Evolutionary conservation across 2,888 invertebrate species (phyloP), one percentile per base, ranked within the genome.

Genomic region (Trissoscelio sp.): DNA sequence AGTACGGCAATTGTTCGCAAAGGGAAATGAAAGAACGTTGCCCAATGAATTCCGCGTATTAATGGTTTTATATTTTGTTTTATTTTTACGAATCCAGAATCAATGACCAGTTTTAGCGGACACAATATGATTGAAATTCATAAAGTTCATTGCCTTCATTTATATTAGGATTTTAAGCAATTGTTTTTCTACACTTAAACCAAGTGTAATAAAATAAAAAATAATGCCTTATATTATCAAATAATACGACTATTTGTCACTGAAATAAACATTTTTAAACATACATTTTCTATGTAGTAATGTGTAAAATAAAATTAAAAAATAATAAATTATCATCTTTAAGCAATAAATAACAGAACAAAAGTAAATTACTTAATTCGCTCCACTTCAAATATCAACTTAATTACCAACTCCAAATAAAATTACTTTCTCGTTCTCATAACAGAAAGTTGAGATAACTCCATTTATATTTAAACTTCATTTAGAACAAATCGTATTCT

Each of bases 391-490:
- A 60, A 44, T 44, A 42, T 62, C 28, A 62, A n/a, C n/a, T n/a
- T n/a, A n/a, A n/a, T 24, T 24, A 4, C 24, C 24, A 24, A 6
- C 24, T 24, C 24, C 24, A 24, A 34, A 46, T 18, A 24, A 34
- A 64, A 28, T 44, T 44, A 48, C 12, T 2, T 31, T n/a, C 60
- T 60, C 24, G 53, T 24, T 37, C 11, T 14, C 57, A 11, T 20
- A 60, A 44, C 14, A 24, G 55, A 67, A 67, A 53, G 16, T 12
- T 18, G n/a, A 67, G 24, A 42, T 42, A 42, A 28, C 11, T 51
- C 11, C n/a, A 28, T 53, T 67, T 12, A 42, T 28, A 24, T 58
- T 70, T 18, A 70, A 46, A 44, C n/a, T 58, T 5, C 48, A 39
- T 42, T 67, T 31, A 48, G 16, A 48, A 31, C 14, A 18, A 46